Evolutionary conservation across 30 jellyfish, hydroid and myxozoan genomes (phyloP).

Genomic region (Rhopilema esculentum): DNA sequence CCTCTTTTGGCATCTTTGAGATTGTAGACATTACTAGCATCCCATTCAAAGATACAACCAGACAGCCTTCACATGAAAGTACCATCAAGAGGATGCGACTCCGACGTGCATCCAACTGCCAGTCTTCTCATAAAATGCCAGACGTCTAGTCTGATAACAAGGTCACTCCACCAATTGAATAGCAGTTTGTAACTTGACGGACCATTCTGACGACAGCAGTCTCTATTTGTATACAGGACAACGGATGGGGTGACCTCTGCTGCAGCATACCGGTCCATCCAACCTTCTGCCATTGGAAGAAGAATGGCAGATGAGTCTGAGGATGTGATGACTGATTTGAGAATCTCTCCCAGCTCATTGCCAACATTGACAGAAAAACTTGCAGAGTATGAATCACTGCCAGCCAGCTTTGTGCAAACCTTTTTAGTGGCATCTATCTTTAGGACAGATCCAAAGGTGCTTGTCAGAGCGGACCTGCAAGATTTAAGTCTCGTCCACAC

Average conservation of each 20-base stretch:
- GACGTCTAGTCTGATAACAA: constrained; percentile 42
- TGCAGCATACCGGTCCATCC: constrained; percentile 39
- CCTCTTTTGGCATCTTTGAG: constrained; percentile 45
- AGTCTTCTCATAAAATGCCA: constrained; percentile 57
- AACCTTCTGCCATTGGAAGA: constrained; percentile 58
- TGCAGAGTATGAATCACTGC: constrained; percentile 57
- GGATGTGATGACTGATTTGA: constrained; percentile 36
- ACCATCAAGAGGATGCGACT: constrained; percentile 50
- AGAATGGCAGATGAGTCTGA: constrained; percentile 21
- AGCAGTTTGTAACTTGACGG: constrained; percentile 13
- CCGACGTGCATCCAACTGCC: constrained; percentile 34
- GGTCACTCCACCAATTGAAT: background rate
- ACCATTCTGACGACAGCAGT: constrained; percentile 62
- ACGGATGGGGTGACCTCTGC: constrained; percentile 51
- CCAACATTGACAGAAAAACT: constrained; percentile 68
- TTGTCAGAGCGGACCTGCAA: constrained; percentile 46
- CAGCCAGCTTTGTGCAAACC: constrained; percentile 60
- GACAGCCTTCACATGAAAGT: constrained; percentile 46
- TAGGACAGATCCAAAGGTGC: constrained; percentile 47
- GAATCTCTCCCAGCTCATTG: constrained; percentile 68
- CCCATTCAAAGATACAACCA: constrained; percentile 61
- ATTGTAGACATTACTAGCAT: constrained; percentile 17
- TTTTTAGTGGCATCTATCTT: constrained; percentile 71
- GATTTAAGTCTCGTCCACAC: constrained; percentile 56
- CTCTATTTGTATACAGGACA: constrained; percentile 62